These are phyloP conservation scores for Callionymus lyra DNA, from an alignment of 2,113 vertebrate genomes.

Conservation along the genomic window DNA sequence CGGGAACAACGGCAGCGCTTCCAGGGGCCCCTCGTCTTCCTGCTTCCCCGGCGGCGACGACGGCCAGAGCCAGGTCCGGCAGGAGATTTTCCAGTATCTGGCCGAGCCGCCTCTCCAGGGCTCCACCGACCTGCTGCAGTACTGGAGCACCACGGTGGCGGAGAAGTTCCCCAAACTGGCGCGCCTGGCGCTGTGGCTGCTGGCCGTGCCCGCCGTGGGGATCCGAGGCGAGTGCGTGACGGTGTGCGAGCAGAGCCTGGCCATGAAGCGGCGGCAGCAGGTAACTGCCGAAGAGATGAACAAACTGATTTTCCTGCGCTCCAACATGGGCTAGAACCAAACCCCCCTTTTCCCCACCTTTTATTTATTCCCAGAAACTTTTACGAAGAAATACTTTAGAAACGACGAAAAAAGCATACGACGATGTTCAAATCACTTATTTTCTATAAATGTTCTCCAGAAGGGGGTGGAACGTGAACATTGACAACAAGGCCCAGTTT, in stretches of 20 bases:
- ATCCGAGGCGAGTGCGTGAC: slow-evolving; percentile 83
- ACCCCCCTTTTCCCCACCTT: slow-evolving; percentile 49
- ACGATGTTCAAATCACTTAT: too few species aligned
- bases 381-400: too few species aligned
- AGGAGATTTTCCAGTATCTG: slow-evolving; percentile 74
- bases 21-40: slow-evolving; percentile 18
- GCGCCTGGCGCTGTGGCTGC: slow-evolving; percentile 91
- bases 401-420: too few species aligned
- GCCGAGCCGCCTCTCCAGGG: slow-evolving; percentile 68
- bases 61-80: slow-evolving; percentile 74
- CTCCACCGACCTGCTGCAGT: slow-evolving; percentile 90
- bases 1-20: slow-evolving; percentile 46
- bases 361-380: slow-evolving; percentile 42
- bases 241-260: slow-evolving; percentile 90
- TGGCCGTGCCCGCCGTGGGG: slow-evolving; percentile 91
- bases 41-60: slow-evolving; percentile 36
- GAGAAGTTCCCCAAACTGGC: slow-evolving; percentile 90
- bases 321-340: slow-evolving; percentile 85
- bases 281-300: slow-evolving; percentile 96
- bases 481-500: slow-evolving; percentile 34
- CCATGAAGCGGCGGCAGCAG: slow-evolving; percentile 85
- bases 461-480: slow-evolving; percentile 34
- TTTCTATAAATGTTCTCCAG: too few species aligned
- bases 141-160: slow-evolving; percentile 84
- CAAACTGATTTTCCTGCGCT: slow-evolving; percentile 98